Percentiles rank a stretch among this genome's conserved stretches.
Evolutionary conservation across 2,797 vertebrate genomes (phyloP).

Genomic region (Carduelis carduelis): DNA sequence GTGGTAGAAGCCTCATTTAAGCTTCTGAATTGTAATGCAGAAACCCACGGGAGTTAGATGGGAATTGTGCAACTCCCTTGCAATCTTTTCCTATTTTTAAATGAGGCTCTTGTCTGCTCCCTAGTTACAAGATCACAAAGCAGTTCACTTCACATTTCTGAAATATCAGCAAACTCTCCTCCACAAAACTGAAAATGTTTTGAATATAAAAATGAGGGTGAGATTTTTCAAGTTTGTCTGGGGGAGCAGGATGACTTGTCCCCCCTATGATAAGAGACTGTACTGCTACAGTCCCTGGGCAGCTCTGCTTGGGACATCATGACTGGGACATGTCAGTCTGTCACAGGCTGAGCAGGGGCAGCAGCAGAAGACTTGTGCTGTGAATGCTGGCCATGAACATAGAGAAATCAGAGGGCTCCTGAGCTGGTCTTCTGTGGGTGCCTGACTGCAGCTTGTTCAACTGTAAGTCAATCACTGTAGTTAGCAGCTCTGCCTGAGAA

Average conservation of each 20-base stretch:
- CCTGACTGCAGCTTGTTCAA: not conserved
- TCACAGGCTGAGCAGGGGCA: not conserved
- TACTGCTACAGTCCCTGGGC: not conserved
- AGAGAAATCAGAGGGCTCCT: not conserved
- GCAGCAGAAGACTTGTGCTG: not conserved
- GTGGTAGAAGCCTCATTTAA: not conserved
- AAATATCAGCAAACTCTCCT: conserved; percentile 25
- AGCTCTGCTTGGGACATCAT: not conserved
- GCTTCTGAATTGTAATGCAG: not conserved
- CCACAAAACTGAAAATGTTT: not conserved
- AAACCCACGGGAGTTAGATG: not conserved
- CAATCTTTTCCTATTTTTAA: not conserved
- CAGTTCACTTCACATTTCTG: conserved; percentile 9
- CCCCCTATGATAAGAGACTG: not conserved
- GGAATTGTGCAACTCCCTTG: not conserved
- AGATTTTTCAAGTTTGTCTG: not conserved
- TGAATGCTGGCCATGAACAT: not conserved
- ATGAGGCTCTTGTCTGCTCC: not conserved
- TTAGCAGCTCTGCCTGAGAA: not conserved
- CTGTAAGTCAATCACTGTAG: not conserved
- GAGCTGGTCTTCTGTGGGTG: not conserved
- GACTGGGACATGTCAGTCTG: not conserved
- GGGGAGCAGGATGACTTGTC: not conserved
- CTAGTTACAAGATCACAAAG: not conserved
- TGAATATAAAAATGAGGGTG: not conserved